Conservation (phyloP, 2,888 invertebrate genomes). For the Abrostola triplasia region DNA sequence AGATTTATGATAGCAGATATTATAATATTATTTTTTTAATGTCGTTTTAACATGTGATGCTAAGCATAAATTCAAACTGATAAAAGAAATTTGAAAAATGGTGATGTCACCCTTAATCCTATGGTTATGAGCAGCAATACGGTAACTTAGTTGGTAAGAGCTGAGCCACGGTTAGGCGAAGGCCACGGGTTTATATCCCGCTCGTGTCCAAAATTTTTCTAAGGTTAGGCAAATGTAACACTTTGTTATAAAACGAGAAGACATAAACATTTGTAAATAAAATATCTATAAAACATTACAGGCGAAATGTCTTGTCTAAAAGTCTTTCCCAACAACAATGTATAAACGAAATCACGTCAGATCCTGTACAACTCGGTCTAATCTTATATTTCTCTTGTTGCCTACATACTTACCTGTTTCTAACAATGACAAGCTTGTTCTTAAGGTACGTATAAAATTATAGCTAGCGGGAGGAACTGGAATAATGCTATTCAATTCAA, state of each 20-base stretch:
- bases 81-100: too few species aligned
- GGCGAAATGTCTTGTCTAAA: background rate
- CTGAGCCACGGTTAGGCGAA: too few species aligned
- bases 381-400: constrained; percentile 34
- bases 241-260: background rate
- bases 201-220: too few species aligned
- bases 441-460: constrained; percentile 33
- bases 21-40: background rate
- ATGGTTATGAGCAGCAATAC: too few species aligned
- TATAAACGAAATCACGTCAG: constrained; percentile 11
- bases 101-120: too few species aligned
- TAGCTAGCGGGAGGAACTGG: constrained; percentile 29
- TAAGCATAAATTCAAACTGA: too few species aligned
- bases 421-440: constrained; percentile 48
- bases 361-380: constrained; percentile 20
- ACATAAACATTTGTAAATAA: too few species aligned
- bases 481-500: constrained; percentile 9
- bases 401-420: constrained; percentile 28
- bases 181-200: too few species aligned
- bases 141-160: too few species aligned
- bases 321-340: constrained; percentile 6
- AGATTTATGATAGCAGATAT: constrained; percentile 10
- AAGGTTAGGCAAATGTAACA: too few species aligned
- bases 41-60: too few species aligned
- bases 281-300: background rate